Evolutionary conservation across 2,113 vertebrate genomes (phyloP).

Genomic region (Psettodes erumei): DNA sequence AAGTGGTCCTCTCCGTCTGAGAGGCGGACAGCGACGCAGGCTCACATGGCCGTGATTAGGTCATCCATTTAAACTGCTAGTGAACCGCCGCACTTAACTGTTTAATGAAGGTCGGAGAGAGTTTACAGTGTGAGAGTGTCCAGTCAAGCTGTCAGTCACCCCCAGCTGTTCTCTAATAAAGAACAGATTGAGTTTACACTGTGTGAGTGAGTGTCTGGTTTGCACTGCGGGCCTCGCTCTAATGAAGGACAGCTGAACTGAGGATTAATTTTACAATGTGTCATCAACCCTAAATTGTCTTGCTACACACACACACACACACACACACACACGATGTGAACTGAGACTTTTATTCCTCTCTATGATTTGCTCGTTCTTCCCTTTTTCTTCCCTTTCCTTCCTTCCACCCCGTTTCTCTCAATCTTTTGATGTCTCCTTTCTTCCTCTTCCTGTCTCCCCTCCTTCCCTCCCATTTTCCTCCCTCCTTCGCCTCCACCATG

Average conservation of each 20-base stretch:
- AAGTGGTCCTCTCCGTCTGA: constrained; percentile 39
- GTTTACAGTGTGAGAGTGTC: constrained; percentile 72
- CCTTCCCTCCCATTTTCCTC: constrained; percentile 26
- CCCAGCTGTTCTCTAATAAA: constrained; percentile 80
- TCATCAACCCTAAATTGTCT: constrained; percentile 61
- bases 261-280: constrained; percentile 72
- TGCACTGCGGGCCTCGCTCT: constrained; percentile 64
- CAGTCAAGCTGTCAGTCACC: constrained; percentile 76
- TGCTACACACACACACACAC: constrained; percentile 9
- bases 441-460: neutral
- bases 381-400: constrained; percentile 1
- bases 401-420: neutral
- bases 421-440: constrained; percentile 29
- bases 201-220: constrained; percentile 46
- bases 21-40: constrained; percentile 39
- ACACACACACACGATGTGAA: neutral
- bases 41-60: constrained; percentile 73
- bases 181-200: constrained; percentile 72
- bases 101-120: constrained; percentile 79
- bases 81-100: constrained; percentile 61
- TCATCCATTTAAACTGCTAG: constrained; percentile 71
- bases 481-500: constrained; percentile 52
- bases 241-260: constrained; percentile 76
- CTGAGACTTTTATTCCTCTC: constrained; percentile 26
- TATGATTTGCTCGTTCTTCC: constrained; percentile 33